Conservation (phyloP, 2,113 vertebrate species). For the Chionis minor region DNA sequence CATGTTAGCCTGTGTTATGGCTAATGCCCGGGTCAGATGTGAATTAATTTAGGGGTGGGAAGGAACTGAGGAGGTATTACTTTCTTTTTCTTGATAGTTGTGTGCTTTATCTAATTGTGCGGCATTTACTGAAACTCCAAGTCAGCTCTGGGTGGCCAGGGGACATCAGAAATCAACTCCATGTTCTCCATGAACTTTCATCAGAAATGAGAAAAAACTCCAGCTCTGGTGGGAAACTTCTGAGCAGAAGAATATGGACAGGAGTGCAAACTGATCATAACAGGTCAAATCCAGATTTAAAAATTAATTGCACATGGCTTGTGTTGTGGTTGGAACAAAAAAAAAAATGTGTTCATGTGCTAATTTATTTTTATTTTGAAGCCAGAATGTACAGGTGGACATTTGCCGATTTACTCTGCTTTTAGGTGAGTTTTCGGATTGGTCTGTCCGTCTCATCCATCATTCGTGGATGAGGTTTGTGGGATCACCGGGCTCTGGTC, state of each 20-base stretch:
- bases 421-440: not conserved
- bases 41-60: not conserved
- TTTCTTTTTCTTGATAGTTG: not conserved
- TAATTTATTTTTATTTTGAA: not conserved
- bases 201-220: not conserved
- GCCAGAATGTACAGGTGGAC: not conserved
- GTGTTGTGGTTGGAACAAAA: not conserved
- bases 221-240: not conserved
- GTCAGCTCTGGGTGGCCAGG: not conserved
- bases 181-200: too few relatives aligned
- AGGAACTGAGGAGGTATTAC: not conserved
- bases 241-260: not conserved
- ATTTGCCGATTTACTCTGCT: not conserved
- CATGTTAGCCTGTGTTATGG: rapidly evolving
- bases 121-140: not conserved
- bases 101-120: not conserved
- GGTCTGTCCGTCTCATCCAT: not conserved
- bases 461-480: not conserved
- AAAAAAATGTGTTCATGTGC: not conserved
- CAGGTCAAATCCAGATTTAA: not conserved
- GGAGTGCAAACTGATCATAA: not conserved
- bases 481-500: rapidly evolving
- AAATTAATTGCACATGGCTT: rapidly evolving
- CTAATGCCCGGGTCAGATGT: not conserved
- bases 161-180: not conserved